Percentiles rank a stretch among this genome's conserved stretches.
Conservation (phyloP, 2,113 vertebrate species). For the Merops nubicus region DNA sequence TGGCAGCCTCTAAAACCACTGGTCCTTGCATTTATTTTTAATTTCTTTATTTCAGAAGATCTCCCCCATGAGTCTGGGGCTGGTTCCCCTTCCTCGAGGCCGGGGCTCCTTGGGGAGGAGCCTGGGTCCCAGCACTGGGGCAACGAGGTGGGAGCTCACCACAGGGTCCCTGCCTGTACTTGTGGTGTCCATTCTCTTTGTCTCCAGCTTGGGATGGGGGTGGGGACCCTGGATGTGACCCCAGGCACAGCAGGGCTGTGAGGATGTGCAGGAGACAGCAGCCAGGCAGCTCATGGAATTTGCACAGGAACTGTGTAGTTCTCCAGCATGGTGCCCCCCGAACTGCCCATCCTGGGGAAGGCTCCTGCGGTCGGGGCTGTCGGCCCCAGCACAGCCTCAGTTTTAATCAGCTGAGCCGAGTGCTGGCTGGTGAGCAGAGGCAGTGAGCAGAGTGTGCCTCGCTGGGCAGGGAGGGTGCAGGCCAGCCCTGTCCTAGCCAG, state of each 20-base stretch:
- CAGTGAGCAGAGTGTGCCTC: fast-evolving
- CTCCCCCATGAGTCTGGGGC: fast-evolving
- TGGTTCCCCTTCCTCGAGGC: not conserved
- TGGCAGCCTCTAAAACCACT: fast-evolving
- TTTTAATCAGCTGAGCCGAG: not conserved
- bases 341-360: not conserved
- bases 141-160: not conserved
- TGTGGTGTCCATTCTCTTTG: fast-evolving
- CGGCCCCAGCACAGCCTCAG: not conserved
- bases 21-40: not conserved
- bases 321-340: fast-evolving
- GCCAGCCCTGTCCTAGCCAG: fast-evolving
- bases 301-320: not conserved
- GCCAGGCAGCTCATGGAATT: not conserved
- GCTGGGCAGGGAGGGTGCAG: not conserved
- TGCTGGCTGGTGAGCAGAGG: not conserved
- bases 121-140: fast-evolving
- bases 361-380: not conserved
- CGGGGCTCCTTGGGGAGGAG: fast-evolving
- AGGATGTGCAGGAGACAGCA: fast-evolving
- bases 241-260: not conserved
- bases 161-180: fast-evolving
- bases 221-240: not conserved
- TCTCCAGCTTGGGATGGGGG: fast-evolving
- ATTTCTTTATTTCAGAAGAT: not conserved